Percentiles rank a stretch among this genome's conserved stretches.
Conservation (phyloP, 2,797 vertebrate species). For the Macropodus opercularis region DNA sequence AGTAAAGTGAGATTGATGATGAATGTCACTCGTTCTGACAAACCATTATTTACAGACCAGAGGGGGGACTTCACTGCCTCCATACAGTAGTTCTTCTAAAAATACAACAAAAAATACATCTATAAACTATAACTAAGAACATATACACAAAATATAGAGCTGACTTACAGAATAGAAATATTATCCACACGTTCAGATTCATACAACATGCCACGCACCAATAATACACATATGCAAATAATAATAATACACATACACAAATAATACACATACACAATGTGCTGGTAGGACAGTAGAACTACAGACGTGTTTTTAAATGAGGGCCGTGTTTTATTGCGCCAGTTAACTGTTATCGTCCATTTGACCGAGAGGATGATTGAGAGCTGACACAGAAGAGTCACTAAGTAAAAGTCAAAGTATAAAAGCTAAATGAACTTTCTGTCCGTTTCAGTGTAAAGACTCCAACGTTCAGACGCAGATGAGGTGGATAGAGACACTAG, state of each 20-base stretch:
- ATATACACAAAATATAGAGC: slow-evolving; percentile 2
- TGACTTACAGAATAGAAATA: neutral
- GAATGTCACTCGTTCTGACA: slow-evolving; percentile 25
- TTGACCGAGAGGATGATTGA: neutral
- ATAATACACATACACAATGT: too few species aligned
- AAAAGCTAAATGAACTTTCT: neutral
- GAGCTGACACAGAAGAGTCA: neutral
- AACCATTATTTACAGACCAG: slow-evolving; percentile 18
- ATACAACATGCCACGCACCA: neutral
- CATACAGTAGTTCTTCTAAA: slow-evolving; percentile 1
- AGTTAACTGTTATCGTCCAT: neutral
- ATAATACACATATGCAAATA: neutral
- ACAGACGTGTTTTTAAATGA: neutral
- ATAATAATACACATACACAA: too few species aligned
- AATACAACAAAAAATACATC: too few species aligned
- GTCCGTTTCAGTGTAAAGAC: neutral
- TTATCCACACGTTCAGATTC: slow-evolving; percentile 1
- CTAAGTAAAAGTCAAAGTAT: neutral
- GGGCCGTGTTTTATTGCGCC: too few species aligned
- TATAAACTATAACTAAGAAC: too few species aligned
- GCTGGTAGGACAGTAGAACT: neutral
- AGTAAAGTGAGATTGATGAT: slow-evolving; percentile 43
- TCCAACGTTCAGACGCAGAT: slow-evolving; percentile 1
- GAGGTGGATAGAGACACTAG: slow-evolving; percentile 15
- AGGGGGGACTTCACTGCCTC: neutral